Evolutionary conservation across 1,140 invertebrate species (phyloP).

Genomic region (Aphelenchoides besseyi): DNA sequence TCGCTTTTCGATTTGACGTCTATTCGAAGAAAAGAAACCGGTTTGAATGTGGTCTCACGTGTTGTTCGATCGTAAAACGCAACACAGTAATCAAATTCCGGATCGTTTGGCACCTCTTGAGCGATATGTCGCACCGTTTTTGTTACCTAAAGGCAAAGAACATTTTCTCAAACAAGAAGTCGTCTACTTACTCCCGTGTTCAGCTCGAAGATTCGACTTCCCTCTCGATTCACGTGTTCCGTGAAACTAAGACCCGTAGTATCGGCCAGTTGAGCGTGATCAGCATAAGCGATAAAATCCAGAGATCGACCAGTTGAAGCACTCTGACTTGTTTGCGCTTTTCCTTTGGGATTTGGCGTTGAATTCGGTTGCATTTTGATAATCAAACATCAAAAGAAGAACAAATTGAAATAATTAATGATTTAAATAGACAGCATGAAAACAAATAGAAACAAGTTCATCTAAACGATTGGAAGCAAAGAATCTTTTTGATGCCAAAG

Average conservation of each 20-base stretch:
- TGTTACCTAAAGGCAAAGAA: background rate
- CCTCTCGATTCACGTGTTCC: background rate
- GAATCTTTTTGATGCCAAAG: too few species aligned
- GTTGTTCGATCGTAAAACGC: background rate
- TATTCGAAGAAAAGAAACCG: background rate
- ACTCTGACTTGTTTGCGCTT: background rate
- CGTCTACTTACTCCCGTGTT: background rate
- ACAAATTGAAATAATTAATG: background rate
- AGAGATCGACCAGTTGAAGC: background rate
- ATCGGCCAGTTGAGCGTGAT: constrained; percentile 9
- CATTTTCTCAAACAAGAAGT: background rate
- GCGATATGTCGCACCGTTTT: background rate
- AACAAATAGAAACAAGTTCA: too few species aligned
- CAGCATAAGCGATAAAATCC: background rate
- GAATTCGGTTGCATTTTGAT: background rate
- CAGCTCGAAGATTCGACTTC: background rate
- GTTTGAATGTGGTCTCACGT: background rate
- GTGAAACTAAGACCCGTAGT: background rate
- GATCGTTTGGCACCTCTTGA: background rate
- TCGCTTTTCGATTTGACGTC: background rate
- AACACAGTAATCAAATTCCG: constrained; percentile 1
- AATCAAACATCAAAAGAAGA: background rate
- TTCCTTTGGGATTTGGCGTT: background rate
- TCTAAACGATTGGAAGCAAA: too few species aligned
- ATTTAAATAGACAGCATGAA: too few species aligned